Percentiles rank a stretch among this genome's conserved stretches.
phyloP scores from a whole-genome alignment of 2,888 invertebrate genomes.

The Esperia sulphurella region DNA sequence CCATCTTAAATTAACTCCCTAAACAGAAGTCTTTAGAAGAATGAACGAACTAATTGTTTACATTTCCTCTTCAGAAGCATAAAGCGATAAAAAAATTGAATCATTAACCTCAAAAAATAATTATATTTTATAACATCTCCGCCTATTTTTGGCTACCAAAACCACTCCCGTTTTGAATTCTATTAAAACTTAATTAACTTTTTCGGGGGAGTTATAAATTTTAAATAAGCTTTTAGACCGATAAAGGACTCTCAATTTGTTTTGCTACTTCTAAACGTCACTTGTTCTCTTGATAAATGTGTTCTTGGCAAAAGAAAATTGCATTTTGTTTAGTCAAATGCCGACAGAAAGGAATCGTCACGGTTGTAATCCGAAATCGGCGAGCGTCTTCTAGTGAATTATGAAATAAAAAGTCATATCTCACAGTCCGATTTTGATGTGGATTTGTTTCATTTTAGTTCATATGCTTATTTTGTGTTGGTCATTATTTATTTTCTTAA shows the following conservation, averaged over 20 bases:
- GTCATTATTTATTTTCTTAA: constrained; percentile 2
- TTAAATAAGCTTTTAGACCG: constrained; percentile 61
- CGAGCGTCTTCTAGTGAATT: constrained; percentile 22
- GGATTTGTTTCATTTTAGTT: constrained; percentile 5
- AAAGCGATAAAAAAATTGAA: constrained; percentile 43
- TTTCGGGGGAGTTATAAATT: constrained; percentile 66
- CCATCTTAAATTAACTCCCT: constrained; percentile 4
- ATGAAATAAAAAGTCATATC: constrained; percentile 14
- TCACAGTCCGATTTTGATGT: neutral
- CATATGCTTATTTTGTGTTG: neutral
- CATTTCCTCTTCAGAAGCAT: constrained; percentile 58
- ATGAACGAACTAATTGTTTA: constrained; percentile 51
- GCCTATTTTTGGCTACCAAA: constrained; percentile 79
- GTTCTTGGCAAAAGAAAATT: constrained; percentile 59
- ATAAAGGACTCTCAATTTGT: constrained; percentile 70
- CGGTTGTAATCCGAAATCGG: constrained; percentile 12
- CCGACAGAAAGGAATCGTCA: constrained; percentile 57
- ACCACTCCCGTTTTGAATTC: constrained; percentile 75
- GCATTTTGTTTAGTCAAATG: constrained; percentile 53
- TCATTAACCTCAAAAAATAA: constrained; percentile 71
- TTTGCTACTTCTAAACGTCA: constrained; percentile 78
- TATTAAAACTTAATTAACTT: constrained; percentile 80
- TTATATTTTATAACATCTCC: constrained; percentile 76
- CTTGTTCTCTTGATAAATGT: constrained; percentile 74
- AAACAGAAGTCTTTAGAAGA: constrained; percentile 12